phyloP scores from a whole-genome alignment of 2,113 vertebrate species.

The Eidolon helvum region DNA sequence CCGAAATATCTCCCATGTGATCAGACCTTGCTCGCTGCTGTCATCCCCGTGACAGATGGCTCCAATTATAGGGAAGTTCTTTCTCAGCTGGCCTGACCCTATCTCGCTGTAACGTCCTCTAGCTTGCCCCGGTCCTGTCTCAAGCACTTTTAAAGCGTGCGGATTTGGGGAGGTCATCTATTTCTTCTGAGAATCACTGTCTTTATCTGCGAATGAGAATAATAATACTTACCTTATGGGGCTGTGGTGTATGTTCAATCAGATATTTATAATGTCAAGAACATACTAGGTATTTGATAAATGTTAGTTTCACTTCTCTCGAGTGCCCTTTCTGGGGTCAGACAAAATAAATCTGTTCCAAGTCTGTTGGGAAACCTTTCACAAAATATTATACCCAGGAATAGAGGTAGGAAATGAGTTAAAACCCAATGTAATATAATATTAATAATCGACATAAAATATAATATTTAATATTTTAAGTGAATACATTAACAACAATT shows the following conservation, averaged over 20 bases:
- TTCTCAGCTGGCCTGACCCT: not conserved
- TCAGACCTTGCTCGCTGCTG: not conserved
- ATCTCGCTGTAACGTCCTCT: accelerated
- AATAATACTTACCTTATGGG: not conserved
- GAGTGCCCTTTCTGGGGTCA: not conserved
- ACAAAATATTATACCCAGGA: not conserved
- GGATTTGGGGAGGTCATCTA: not conserved
- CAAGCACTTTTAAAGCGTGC: not conserved
- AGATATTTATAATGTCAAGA: not conserved
- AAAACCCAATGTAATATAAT: not conserved
- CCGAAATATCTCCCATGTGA: not conserved
- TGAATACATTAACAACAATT: not conserved
- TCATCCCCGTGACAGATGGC: not conserved
- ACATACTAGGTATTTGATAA: not conserved
- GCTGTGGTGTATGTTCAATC: not conserved
- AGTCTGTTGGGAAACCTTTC: not conserved
- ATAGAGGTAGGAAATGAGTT: not conserved
- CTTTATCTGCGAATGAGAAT: not conserved
- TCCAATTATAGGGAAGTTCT: not conserved
- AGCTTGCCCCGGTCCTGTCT: not conserved
- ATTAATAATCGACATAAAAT: not conserved
- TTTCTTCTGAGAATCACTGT: not conserved
- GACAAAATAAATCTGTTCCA: not conserved
- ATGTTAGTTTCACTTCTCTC: not conserved
- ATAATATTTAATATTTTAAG: too few relatives aligned